phyloP scores from a whole-genome alignment of 2,888 invertebrate species.

The Melipona bicolor region DNA sequence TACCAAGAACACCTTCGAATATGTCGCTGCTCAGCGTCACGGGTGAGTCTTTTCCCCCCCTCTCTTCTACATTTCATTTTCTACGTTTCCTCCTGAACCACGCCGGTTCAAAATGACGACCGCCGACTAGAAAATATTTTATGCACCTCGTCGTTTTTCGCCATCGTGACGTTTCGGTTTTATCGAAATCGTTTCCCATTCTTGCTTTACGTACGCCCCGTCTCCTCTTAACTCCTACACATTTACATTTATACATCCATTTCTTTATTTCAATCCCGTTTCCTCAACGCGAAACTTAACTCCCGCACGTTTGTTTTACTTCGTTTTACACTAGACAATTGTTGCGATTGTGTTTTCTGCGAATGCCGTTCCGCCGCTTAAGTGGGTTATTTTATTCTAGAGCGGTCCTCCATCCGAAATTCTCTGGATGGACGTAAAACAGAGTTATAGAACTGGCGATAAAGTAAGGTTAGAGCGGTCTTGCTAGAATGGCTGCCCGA shows the following conservation, averaged over 20 bases:
- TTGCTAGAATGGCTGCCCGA: slow-evolving; percentile 41
- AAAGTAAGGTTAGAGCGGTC: slow-evolving; percentile 50
- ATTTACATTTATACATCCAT: neutral
- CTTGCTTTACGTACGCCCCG: neutral
- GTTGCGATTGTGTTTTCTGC: neutral
- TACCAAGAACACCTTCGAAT: slow-evolving; percentile 65
- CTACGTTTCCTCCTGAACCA: neutral
- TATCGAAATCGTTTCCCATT: neutral
- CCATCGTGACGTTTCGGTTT: neutral
- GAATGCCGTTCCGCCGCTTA: neutral
- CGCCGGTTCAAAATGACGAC: neutral
- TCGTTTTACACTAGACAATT: neutral
- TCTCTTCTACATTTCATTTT: neutral
- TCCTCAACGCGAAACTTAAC: too few species aligned
- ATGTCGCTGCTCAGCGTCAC: slow-evolving; percentile 80
- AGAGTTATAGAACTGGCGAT: slow-evolving; percentile 44
- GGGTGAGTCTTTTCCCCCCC: slow-evolving; percentile 68
- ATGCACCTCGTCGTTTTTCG: neutral
- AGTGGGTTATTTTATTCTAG: slow-evolving; percentile 7
- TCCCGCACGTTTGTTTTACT: neutral
- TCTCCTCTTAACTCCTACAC: neutral
- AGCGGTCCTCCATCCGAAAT: slow-evolving; percentile 21
- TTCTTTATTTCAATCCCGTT: neutral
- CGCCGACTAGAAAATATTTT: neutral
- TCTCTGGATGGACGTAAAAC: slow-evolving; percentile 23